These are phyloP conservation scores for Solenopsis fugax DNA, from an alignment of 1,140 invertebrate species.

Conservation along the genomic window DNA sequence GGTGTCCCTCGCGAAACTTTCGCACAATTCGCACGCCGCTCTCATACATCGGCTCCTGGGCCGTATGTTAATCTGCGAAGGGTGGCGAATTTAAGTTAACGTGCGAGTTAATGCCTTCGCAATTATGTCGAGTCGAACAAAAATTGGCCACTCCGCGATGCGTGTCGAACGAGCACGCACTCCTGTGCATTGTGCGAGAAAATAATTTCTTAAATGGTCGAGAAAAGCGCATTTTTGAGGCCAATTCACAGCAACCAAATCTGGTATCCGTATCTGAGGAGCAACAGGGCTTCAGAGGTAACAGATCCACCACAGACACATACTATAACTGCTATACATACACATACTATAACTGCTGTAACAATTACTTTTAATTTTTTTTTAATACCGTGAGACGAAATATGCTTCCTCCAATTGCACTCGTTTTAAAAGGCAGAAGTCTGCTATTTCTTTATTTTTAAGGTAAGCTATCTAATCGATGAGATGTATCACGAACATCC, in stretches of 20 bases:
- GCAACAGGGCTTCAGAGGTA: too few relatives aligned
- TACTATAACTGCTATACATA: too few relatives aligned
- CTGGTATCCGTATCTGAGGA: too few relatives aligned
- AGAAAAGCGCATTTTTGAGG: not conserved
- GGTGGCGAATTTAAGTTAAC: slow-evolving; percentile 55
- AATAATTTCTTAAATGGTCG: not conserved
- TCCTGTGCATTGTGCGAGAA: not conserved
- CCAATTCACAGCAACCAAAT: not conserved
- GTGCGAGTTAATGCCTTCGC: slow-evolving; percentile 17
- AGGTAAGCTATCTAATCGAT: slow-evolving; percentile 96
- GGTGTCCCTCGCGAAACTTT: slow-evolving; percentile 62
- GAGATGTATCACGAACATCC: slow-evolving; percentile 97
- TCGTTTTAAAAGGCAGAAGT: not conserved
- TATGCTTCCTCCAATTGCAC: slow-evolving; percentile 14
- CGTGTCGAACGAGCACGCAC: not conserved
- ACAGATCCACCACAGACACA: too few relatives aligned
- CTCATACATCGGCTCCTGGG: not conserved
- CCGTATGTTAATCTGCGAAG: slow-evolving; percentile 34
- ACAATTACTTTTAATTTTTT: too few relatives aligned
- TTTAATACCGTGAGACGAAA: too few relatives aligned
- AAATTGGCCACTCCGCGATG: not conserved
- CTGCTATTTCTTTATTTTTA: slow-evolving; percentile 56
- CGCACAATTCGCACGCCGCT: slow-evolving; percentile 41
- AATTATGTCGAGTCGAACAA: not conserved
- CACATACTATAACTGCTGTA: too few relatives aligned